Base-by-base conservation (phyloP, 1,140 invertebrate genomes). In the Dreissena polymorpha region DNA sequence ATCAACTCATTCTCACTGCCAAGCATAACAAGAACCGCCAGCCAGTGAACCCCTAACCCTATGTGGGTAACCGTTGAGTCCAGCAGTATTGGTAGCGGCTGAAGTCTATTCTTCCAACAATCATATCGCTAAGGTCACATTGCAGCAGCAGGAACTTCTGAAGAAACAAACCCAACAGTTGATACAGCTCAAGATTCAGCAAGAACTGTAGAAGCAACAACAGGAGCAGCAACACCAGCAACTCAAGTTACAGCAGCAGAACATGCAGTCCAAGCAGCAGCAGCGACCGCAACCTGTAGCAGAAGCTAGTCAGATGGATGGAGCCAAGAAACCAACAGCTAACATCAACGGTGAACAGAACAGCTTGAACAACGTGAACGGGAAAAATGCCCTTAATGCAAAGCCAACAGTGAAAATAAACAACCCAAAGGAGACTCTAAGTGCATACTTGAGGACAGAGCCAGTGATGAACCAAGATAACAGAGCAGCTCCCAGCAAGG, bases 401-500 rank as follows among this genome's bases (percentile, higher is more conserved):
- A 77, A 39, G 53, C 51, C 69, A 18, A 69, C 75, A 5, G 63
- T 81, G 21, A 55, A 80, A 70, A 90, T 25, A 85, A 84, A 72
- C 86, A 86, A 69, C 77, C 86, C 88, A 90, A 84, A 27, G 64
- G 18, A 88, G 89, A 89, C 87, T 75, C 74, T 77, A 60, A 71
- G 91, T 90, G 79, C 73, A 85, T 70, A 90, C 91, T 27, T 83
- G 87, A 91, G 78, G 89, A 85, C 63, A n/a, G 21, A 69, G 39
- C 39, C 68, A 72, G 16, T 10, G 18, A 25, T 21, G n/a, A 50
- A 74, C n/a, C n/a, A n/a, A n/a, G n/a, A n/a, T n/a, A n/a, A n/a
- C n/a, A n/a, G n/a, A n/a, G n/a, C n/a, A n/a, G n/a, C n/a, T n/a
- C n/a, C n/a, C n/a, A n/a, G n/a, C n/a, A n/a, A n/a, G n/a, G n/a